phyloP scores from a whole-genome alignment of 2,888 invertebrate species.

The Stenodema calcarata region DNA sequence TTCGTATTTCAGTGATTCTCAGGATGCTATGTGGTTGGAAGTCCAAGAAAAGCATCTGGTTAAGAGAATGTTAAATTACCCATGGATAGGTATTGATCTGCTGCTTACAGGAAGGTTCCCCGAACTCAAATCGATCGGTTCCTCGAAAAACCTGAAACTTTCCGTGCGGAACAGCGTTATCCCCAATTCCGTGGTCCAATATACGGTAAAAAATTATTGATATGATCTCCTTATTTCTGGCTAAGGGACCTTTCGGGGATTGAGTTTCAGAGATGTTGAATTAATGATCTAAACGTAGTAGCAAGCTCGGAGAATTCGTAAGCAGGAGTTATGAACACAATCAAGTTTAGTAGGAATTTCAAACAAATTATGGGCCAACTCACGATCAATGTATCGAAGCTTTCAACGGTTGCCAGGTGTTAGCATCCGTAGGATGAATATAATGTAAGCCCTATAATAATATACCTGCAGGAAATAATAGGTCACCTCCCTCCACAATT shows the following conservation, averaged over 20 bases:
- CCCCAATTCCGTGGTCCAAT: background rate
- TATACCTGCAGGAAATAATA: too few relatives aligned
- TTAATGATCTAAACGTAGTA: too few relatives aligned
- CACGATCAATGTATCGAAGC: too few relatives aligned
- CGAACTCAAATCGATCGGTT: constrained; percentile 14
- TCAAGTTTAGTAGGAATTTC: too few relatives aligned
- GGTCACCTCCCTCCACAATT: too few relatives aligned
- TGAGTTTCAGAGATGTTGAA: too few relatives aligned
- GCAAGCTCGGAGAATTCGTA: too few relatives aligned
- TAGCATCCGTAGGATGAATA: too few relatives aligned
- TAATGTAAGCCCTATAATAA: too few relatives aligned
- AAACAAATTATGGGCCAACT: too few relatives aligned
- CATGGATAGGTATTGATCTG: background rate
- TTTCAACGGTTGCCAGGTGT: background rate
- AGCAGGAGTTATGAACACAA: too few relatives aligned
- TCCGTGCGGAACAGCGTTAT: background rate
- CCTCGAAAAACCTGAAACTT: constrained; percentile 6
- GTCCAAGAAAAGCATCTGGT: background rate
- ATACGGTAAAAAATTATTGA: background rate
- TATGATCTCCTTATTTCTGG: background rate
- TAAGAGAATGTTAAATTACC: constrained; percentile 13
- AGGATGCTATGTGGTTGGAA: background rate
- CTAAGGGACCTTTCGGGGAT: background rate
- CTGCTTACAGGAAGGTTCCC: background rate
- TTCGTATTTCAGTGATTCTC: background rate